Evolutionary conservation across 2,888 invertebrate genomes (phyloP).

Genomic region (Ichneumoninae sp.): DNA sequence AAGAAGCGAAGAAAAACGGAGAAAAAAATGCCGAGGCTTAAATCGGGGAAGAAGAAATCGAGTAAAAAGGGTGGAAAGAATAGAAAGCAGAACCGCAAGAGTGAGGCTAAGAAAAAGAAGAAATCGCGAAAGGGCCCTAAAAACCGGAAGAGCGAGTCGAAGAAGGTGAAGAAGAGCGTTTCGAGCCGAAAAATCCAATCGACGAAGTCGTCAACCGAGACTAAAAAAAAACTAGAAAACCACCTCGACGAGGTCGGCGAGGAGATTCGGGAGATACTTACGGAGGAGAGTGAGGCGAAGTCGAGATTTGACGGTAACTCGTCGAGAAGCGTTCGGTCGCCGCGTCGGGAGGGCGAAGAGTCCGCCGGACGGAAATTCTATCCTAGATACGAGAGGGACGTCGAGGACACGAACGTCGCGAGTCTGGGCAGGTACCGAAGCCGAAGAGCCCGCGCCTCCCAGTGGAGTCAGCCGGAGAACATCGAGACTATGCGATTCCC

Average conservation of each 20-base stretch:
- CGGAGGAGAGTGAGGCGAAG: conserved; percentile 58
- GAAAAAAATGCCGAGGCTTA: conserved; percentile 44
- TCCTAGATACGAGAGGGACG: conserved; percentile 40
- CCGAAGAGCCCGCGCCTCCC: conserved; percentile 49
- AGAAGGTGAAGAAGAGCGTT: conserved; percentile 56
- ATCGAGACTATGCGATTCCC: conserved; percentile 25
- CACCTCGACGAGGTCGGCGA: conserved; percentile 63
- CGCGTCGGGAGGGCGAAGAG: neutral
- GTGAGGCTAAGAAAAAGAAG: conserved; percentile 16
- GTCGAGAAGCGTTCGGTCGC: conserved; percentile 28
- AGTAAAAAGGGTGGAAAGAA: conserved; percentile 19
- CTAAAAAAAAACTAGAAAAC: conserved; percentile 67
- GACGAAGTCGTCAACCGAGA: conserved; percentile 26
- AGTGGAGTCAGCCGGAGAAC: conserved; percentile 29
- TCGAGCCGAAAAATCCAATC: neutral
- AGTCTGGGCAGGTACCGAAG: conserved; percentile 47
- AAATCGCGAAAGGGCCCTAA: conserved; percentile 37
- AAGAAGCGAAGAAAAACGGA: conserved; percentile 34
- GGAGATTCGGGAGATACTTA: conserved; percentile 68
- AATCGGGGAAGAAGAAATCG: neutral
- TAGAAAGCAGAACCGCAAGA: neutral
- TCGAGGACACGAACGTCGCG: conserved; percentile 55
- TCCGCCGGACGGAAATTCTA: conserved; percentile 19
- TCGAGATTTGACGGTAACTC: conserved; percentile 3
- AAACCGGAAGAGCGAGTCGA: conserved; percentile 27